phyloP scores from a whole-genome alignment of 2,113 vertebrate species.

The Peromyscus maniculatus region DNA sequence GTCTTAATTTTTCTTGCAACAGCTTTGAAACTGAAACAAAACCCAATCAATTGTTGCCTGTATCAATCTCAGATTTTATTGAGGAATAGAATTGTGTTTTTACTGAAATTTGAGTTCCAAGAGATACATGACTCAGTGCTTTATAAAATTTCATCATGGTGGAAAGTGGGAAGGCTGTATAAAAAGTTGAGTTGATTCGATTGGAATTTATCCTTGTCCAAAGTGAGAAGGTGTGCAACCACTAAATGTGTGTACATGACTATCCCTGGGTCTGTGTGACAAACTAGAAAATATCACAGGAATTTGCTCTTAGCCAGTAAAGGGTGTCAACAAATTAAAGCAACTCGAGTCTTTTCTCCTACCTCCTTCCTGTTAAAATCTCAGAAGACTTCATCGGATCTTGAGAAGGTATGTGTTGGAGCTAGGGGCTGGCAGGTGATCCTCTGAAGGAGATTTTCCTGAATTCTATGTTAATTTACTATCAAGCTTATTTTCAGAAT shows the following conservation, averaged over 20 bases:
- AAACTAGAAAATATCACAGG: not conserved
- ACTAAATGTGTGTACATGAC: not conserved
- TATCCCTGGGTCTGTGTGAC: not conserved
- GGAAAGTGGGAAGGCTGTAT: slow-evolving; percentile 30
- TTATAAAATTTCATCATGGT: slow-evolving; percentile 56
- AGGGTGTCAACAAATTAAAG: not conserved
- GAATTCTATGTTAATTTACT: slow-evolving; percentile 13
- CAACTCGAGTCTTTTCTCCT: not conserved
- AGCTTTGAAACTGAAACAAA: slow-evolving; percentile 57
- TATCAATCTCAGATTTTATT: slow-evolving; percentile 14
- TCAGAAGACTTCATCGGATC: not conserved
- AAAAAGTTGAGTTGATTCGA: slow-evolving; percentile 2
- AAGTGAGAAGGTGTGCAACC: not conserved
- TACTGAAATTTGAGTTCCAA: slow-evolving; percentile 25
- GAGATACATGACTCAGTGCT: slow-evolving; percentile 45
- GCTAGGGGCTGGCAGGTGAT: not conserved
- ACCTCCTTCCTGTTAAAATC: not conserved
- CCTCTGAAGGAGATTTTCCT: not conserved
- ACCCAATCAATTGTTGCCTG: not conserved
- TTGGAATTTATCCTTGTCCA: not conserved
- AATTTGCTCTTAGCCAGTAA: not conserved
- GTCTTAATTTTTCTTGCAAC: slow-evolving; percentile 47
- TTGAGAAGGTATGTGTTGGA: not conserved
- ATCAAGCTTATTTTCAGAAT: slow-evolving; percentile 59
- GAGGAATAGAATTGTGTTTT: not conserved